Evolutionary conservation across 2,888 invertebrate species (phyloP).

Genomic region (Ophonus ardosiacus): DNA sequence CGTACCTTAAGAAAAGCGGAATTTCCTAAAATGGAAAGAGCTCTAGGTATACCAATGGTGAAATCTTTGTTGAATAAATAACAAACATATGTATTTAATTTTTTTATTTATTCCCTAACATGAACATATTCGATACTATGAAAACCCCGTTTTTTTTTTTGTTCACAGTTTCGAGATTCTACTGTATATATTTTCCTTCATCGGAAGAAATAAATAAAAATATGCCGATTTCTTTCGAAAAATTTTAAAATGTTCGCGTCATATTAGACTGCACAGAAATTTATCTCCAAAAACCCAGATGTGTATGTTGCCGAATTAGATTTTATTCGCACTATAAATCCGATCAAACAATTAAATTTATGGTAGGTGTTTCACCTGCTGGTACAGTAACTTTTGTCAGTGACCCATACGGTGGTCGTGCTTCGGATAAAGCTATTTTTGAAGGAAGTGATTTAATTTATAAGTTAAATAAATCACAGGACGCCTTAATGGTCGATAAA

Average conservation of each 20-base stretch:
- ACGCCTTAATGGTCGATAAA: neutral
- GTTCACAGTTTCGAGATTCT: no score
- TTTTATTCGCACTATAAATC: constrained; percentile 9
- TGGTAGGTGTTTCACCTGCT: neutral
- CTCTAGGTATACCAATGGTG: no score
- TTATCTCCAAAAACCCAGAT: neutral
- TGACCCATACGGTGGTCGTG: neutral
- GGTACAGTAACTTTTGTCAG: neutral
- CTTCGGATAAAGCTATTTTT: neutral
- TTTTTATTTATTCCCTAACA: no score
- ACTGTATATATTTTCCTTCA: neutral
- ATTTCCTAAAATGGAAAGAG: no score
- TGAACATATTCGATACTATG: no score
- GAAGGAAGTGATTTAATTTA: neutral
- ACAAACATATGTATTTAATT: no score
- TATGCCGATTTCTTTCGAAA: neutral
- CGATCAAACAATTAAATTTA: neutral
- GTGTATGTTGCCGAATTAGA: neutral
- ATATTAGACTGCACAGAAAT: constrained; percentile 23
- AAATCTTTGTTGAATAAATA: no score
- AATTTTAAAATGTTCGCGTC: neutral
- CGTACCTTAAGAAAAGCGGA: no score
- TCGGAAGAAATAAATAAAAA: neutral
- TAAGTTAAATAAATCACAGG: neutral
- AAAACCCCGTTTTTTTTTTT: no score